Evolutionary conservation across 1,140 invertebrate species (phyloP).

Genomic region (Anagrus nilaparvatae): DNA sequence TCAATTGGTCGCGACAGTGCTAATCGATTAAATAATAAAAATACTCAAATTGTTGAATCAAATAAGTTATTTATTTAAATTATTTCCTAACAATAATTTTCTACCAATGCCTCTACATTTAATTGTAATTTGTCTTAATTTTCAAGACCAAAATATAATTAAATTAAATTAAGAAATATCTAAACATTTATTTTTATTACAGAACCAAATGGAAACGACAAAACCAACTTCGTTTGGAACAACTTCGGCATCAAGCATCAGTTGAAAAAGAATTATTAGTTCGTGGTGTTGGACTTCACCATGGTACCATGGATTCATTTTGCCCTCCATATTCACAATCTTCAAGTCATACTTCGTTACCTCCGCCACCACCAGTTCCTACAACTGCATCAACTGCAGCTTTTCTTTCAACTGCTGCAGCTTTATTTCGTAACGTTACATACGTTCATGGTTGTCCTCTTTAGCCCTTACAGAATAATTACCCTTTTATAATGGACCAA

Average conservation of each 20-base stretch:
- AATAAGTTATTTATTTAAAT: constrained; percentile 4
- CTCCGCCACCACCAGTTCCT: constrained; percentile 31
- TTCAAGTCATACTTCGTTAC: constrained; percentile 24
- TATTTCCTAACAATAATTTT: too few relatives aligned
- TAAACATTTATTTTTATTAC: constrained; percentile 9
- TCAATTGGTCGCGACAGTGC: too few relatives aligned
- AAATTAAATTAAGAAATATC: constrained; percentile 3
- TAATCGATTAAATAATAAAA: too few relatives aligned
- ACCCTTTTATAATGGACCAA: too few relatives aligned
- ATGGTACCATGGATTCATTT: constrained; percentile 39
- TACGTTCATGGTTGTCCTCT: constrained; percentile 63
- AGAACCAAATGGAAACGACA: constrained; percentile 94
- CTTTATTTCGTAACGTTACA: constrained; percentile 61
- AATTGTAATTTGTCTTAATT: background rate
- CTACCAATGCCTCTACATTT: too few relatives aligned
- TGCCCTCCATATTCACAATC: constrained; percentile 43
- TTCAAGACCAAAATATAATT: background rate
- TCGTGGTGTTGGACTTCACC: constrained; percentile 37
- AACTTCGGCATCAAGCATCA: constrained; percentile 67
- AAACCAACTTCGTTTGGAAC: constrained; percentile 76
- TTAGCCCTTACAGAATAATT: too few relatives aligned
- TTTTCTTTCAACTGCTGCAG: constrained; percentile 50
- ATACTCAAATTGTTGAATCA: background rate
- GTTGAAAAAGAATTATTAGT: constrained; percentile 52
- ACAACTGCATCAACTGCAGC: constrained; percentile 41